Percentiles rank a stretch among this genome's conserved stretches.
These are phyloP conservation scores for Lycaon pictus DNA, from an alignment of 2,113 vertebrate species.

Conservation along the genomic window DNA sequence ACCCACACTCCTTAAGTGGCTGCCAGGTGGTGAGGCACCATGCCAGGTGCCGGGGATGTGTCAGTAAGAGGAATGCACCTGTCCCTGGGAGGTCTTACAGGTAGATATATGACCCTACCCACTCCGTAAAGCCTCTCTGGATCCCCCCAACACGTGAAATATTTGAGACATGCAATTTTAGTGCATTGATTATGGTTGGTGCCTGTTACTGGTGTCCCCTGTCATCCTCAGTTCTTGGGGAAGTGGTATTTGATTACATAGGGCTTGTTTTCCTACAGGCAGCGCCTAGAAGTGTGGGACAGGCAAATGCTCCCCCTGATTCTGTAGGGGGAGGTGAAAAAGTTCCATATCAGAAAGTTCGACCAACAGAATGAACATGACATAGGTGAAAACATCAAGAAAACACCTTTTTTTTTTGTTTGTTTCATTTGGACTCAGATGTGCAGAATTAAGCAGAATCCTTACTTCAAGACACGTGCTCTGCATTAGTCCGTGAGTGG, in stretches of 20 bases:
- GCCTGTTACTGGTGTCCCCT: too few species aligned
- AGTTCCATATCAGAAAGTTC: background rate
- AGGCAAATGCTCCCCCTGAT: background rate
- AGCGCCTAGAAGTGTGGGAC: background rate
- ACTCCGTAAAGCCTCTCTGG: background rate
- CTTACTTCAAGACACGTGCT: background rate
- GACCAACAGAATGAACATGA: background rate
- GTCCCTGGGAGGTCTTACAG: background rate
- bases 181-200: too few species aligned
- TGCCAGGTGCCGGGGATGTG: accelerated
- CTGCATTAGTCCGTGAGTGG: background rate
- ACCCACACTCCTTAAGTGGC: background rate
- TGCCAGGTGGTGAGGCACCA: accelerated
- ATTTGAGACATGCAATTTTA: background rate
- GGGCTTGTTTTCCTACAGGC: background rate
- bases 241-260: background rate
- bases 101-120: accelerated
- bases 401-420: background rate
- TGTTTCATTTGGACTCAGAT: background rate
- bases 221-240: background rate
- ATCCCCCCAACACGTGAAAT: background rate
- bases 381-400: background rate
- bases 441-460: background rate
- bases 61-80: background rate
- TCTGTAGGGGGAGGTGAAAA: background rate